These are phyloP conservation scores for Apogon hyalosoma DNA, from an alignment of 2,797 vertebrate species.

Conservation along the genomic window DNA sequence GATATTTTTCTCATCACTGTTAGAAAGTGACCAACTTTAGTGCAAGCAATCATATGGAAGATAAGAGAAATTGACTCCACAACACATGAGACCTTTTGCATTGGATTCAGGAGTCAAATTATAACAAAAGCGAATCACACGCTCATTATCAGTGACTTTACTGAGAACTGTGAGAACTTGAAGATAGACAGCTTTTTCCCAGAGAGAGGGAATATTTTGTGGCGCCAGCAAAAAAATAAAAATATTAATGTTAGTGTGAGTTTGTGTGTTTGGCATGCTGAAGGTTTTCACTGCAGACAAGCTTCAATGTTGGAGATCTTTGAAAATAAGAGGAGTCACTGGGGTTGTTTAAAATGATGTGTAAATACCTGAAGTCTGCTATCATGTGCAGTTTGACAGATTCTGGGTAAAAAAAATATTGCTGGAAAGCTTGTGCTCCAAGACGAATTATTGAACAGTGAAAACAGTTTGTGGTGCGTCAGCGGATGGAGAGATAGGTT, in stretches of 20 bases:
- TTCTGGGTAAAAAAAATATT: constrained; percentile 31
- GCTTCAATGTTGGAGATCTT: constrained; percentile 30
- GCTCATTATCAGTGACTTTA: constrained; percentile 12
- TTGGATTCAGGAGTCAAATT: constrained; percentile 11
- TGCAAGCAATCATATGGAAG: constrained; percentile 5
- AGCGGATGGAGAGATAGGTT: constrained; percentile 45
- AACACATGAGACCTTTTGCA: constrained; percentile 6
- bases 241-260: constrained; percentile 26
- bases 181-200: constrained; percentile 16
- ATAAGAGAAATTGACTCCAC: constrained; percentile 31
- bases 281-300: constrained; percentile 37
- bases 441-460: constrained; percentile 45
- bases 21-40: constrained; percentile 25
- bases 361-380: constrained; percentile 47
- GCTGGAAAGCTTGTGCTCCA: constrained; percentile 16
- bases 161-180: neutral
- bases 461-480: constrained; percentile 31
- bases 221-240: constrained; percentile 27
- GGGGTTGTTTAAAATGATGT: constrained; percentile 16
- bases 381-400: constrained; percentile 39
- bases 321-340: constrained; percentile 21
- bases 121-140: neutral
- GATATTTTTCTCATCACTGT: constrained; percentile 37
- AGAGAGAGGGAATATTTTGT: constrained; percentile 24
- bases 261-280: constrained; percentile 39